Evolutionary conservation across 2,888 invertebrate genomes (phyloP), one percentile per base, ranked within the genome.

Genomic region (Spicauda simplicius): DNA sequence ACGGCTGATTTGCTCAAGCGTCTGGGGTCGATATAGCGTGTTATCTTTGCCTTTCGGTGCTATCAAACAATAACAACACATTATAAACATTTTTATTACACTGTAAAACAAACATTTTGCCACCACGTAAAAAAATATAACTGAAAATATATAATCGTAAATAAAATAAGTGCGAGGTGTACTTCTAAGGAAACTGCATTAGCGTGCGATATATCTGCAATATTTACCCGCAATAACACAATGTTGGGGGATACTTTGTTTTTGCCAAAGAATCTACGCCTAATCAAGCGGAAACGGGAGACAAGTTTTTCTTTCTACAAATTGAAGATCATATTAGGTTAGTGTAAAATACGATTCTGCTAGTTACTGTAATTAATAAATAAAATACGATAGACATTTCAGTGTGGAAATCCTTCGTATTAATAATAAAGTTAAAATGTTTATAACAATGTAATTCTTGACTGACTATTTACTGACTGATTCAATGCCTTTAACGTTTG

Each of bases 201-300:
- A 67, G 77, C 77, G 79, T 78, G 80, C 74, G 67, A 70, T 69
- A 74, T 70, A 56, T 67, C 14, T 67, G 66, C 66, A 61, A 67
- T 87, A 91, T 87, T 93, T 93, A 93, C 93, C 93, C 87, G 88
- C 74, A 83, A 83, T 70, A 81, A 77, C 72, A 84, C 75, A 87
- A 80, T 81, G 83, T 84, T 82, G 74, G 92, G 91, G 73, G 87
- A 83, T 71, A 93, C 85, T 92, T 87, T 91, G 86, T 92, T 92
- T 87, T 90, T 91, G 80, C 88, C 90, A 83, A 92, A 90, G 88
- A 90, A 90, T 90, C 89, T 92, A 89, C 90, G 90, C 80, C 88
- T 92, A 91, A 91, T 79, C 78, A 92, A 91, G 90, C 91, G 85
- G 84, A 93, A 84, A 87, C 93, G 91, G 78, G 84, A 87, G 80